A percentile compares a stretch with the other conserved stretches of the same genome.
phyloP scores from a whole-genome alignment of 2,797 vertebrate species.

The Sebastes baramenuke region DNA sequence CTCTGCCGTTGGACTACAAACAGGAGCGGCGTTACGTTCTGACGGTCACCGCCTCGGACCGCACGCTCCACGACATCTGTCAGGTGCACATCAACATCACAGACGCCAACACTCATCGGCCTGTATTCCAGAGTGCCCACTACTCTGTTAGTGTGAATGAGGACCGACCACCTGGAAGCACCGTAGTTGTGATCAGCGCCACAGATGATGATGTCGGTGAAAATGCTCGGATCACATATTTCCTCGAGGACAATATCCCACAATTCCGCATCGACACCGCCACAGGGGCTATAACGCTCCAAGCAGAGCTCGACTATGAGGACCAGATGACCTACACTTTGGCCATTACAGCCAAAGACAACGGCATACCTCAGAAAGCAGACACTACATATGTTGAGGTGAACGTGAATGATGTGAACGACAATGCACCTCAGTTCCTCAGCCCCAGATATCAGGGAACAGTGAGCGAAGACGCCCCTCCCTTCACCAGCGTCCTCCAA shows the following conservation, averaged over 20 bases:
- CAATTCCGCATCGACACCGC: conserved; percentile 94
- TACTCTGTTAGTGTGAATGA: conserved; percentile 96
- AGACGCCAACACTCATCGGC: conserved; percentile 96
- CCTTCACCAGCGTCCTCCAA: conserved; percentile 97
- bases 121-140: conserved; percentile 97
- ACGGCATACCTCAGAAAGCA: conserved; percentile 97
- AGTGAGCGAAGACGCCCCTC: conserved; percentile 94
- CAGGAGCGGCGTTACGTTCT: conserved; percentile 96
- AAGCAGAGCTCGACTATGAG: conserved; percentile 95
- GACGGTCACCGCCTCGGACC: conserved; percentile 95
- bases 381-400: conserved; percentile 98
- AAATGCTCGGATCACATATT: conserved; percentile 95
- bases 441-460: conserved; percentile 93
- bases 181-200: conserved; percentile 95
- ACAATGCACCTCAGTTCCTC: conserved; percentile 96
- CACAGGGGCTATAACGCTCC: conserved; percentile 94
- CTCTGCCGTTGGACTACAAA: conserved; percentile 96
- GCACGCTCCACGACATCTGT: conserved; percentile 95
- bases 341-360: conserved; percentile 97
- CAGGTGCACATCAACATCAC: conserved; percentile 98
- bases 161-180: conserved; percentile 93
- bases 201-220: conserved; percentile 97
- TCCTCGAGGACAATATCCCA: conserved; percentile 95
- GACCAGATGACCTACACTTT: conserved; percentile 97
- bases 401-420: conserved; percentile 96